These are phyloP conservation scores for Drosophila miranda DNA, from an alignment of 1,140 invertebrate genomes.

Conservation along the genomic window DNA sequence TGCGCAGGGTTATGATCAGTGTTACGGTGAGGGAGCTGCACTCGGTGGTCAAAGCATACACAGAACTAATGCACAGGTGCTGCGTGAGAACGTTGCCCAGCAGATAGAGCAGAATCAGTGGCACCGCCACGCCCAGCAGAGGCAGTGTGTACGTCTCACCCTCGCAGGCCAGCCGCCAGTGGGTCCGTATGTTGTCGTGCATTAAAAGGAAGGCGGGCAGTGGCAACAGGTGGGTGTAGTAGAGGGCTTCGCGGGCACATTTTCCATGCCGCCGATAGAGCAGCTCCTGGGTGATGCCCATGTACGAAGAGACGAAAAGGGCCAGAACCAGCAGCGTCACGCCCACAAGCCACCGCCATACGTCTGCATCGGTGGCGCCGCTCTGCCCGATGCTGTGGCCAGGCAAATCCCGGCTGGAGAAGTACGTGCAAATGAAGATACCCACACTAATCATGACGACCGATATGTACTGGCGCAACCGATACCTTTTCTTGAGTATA, in stretches of 20 bases:
- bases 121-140: conserved; percentile 84
- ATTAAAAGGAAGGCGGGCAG: conserved; percentile 66
- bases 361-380: not conserved
- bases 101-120: conserved; percentile 90
- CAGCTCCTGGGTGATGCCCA: conserved; percentile 98
- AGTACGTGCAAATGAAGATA: conserved; percentile 95
- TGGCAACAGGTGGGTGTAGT: conserved; percentile 87
- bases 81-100: conserved; percentile 94
- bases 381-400: not conserved
- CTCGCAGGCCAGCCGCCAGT: conserved; percentile 40
- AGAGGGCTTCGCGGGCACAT: conserved; percentile 96
- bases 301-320: conserved; percentile 96
- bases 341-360: conserved; percentile 91
- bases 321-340: conserved; percentile 93
- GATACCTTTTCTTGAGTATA: conserved; percentile 93
- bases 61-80: conserved; percentile 97
- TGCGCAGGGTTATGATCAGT: conserved; percentile 96
- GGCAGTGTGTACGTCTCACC: conserved; percentile 75
- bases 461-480: conserved; percentile 94
- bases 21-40: conserved; percentile 97
- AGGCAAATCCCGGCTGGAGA: conserved; percentile 84
- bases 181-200: conserved; percentile 89
- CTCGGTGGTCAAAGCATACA: conserved; percentile 97
- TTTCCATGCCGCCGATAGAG: conserved; percentile 94
- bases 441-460: conserved; percentile 96